Evolutionary conservation across 2,113 vertebrate species (phyloP), one percentile per base, ranked within the genome.

Genomic region (Loxodonta africana): DNA sequence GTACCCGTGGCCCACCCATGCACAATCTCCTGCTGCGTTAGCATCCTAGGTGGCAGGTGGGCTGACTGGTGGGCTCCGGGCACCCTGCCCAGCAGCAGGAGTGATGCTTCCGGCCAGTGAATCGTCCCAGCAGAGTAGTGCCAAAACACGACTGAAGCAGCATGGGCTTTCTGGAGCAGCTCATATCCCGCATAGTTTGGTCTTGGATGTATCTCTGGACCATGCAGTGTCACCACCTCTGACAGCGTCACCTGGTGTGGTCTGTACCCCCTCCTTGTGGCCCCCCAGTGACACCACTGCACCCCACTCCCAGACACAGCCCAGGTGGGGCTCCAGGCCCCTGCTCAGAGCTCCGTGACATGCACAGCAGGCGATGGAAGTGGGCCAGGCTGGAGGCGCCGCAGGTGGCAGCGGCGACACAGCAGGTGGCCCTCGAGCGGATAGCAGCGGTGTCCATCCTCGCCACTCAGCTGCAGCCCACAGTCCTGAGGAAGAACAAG

Each of bases 371-470:
- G 99, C 85, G 98, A 99, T 2, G 99, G 98, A 25, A 99, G 98
- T 0, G 98, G 98, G 71, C 99, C 99, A 0, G 99, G 93, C 0
- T 99, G 98, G 1, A 99, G 99, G 95, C 99, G 99, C 95, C 99
- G 98, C 98, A 99, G 99, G 67, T 99, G 99, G 97, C 99, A 99
- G 95, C 99, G 71, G 33, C 99, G 99, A 97, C 99, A 99, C 73
- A 99, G 99, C 97, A 99, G 98, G 98, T 99, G 99, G 21, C 99
- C 99, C 57, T 99, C 99, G 74, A 99, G 98, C 0, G 99, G 99
- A 94, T 99, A 99, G 99, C 99, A 99, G 6, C 99, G 99, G 91
- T 99, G 99, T 73, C 99, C 99, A 65, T 99, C 99, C 88, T 99
- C 99, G 25, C 99, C 99, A 0, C 99, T 99, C 96, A 99, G 98